Evolutionary conservation across 2,113 vertebrate species (phyloP).

Genomic region (Prionailurus viverrinus): DNA sequence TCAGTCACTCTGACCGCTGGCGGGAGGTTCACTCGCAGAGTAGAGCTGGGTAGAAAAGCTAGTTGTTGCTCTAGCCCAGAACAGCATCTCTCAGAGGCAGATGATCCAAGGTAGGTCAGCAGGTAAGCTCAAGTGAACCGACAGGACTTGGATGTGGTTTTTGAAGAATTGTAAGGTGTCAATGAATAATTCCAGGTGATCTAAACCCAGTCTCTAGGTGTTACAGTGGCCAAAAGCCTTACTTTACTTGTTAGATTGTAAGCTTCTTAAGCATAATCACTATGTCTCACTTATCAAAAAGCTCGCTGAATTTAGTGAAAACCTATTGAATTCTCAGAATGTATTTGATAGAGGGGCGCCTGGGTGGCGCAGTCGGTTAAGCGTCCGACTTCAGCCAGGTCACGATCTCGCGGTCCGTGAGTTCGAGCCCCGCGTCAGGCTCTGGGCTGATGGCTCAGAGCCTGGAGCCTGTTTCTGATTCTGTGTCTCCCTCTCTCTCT

Average conservation of each 20-base stretch:
- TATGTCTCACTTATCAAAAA: neutral
- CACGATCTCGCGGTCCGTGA: too few relatives aligned
- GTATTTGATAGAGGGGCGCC: neutral
- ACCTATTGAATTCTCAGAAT: neutral
- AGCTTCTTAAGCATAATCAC: neutral
- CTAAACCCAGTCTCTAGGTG: neutral
- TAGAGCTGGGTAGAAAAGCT: neutral
- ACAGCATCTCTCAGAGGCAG: neutral
- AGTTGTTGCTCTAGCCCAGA: neutral
- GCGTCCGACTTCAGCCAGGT: too few relatives aligned
- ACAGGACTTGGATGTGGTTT: neutral
- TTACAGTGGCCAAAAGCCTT: neutral
- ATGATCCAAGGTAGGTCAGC: neutral
- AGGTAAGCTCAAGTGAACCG: neutral
- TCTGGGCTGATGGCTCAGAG: too few relatives aligned
- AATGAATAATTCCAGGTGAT: neutral
- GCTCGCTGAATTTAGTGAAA: neutral
- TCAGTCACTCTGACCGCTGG: neutral
- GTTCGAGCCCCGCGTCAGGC: too few relatives aligned
- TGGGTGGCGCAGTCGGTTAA: too few relatives aligned
- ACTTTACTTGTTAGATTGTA: neutral
- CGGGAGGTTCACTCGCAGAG: neutral
- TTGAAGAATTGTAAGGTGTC: neutral
- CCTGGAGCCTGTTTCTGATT: too few relatives aligned
- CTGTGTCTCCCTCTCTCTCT: too few relatives aligned